Conservation (phyloP, 2,888 invertebrate genomes). For the Vanessa cardui region DNA sequence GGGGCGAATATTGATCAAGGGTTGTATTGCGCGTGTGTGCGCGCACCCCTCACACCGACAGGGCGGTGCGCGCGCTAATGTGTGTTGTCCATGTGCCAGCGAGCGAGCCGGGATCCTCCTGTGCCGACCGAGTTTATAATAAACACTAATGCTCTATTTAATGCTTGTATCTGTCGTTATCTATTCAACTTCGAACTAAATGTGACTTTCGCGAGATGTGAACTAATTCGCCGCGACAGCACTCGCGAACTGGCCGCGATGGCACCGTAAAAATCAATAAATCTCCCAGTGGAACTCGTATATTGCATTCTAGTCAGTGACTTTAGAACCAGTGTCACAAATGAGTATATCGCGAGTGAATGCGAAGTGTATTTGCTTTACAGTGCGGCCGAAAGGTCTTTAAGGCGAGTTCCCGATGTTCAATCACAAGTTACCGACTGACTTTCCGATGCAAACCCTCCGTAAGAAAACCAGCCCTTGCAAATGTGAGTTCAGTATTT, state of each 20-base stretch:
- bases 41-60: slow-evolving; percentile 49
- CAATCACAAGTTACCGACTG: slow-evolving; percentile 82
- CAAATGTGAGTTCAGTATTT: slow-evolving; percentile 90
- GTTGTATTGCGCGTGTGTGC: slow-evolving; percentile 61
- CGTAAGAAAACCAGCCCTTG: slow-evolving; percentile 96
- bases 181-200: slow-evolving; percentile 38
- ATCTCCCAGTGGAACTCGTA: slow-evolving; percentile 57
- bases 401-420: slow-evolving; percentile 71
- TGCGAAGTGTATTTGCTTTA: slow-evolving; percentile 72
- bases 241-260: slow-evolving; percentile 49
- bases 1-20: slow-evolving; percentile 76
- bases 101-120: slow-evolving; percentile 50
- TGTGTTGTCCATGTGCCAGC: slow-evolving; percentile 56
- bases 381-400: slow-evolving; percentile 64
- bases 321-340: slow-evolving; percentile 44
- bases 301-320: slow-evolving; percentile 56
- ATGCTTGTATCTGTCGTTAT: slow-evolving; percentile 39
- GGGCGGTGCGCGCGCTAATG: slow-evolving; percentile 49
- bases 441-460: slow-evolving; percentile 93
- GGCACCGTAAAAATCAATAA: slow-evolving; percentile 72
- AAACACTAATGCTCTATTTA: slow-evolving; percentile 54
- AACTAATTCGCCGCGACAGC: slow-evolving; percentile 46
- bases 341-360: slow-evolving; percentile 56
- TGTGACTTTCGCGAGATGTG: slow-evolving; percentile 44
- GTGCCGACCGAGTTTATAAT: slow-evolving; percentile 49